Evolutionary conservation across 2,113 vertebrate genomes (phyloP).

Genomic region (Scolopax mira): DNA sequence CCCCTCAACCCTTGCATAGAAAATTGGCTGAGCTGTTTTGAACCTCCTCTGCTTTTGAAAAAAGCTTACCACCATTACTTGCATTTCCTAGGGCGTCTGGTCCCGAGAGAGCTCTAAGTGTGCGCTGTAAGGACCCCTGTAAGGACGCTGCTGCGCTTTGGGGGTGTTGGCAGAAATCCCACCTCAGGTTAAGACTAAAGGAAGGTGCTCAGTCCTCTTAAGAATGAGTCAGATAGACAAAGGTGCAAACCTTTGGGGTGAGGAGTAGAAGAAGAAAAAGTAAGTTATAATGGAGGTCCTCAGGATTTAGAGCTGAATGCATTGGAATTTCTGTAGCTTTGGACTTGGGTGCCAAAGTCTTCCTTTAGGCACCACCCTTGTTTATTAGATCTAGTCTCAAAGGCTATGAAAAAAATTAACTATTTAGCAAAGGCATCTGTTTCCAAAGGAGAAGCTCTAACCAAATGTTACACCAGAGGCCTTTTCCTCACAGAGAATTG

Average conservation of each 20-base stretch:
- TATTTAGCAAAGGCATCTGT: neutral
- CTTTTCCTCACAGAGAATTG: neutral
- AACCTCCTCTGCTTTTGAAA: neutral
- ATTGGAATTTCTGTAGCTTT: neutral
- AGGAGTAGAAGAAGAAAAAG: neutral
- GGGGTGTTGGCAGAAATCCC: neutral
- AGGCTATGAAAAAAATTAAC: neutral
- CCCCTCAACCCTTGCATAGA: neutral
- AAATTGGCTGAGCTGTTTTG: neutral
- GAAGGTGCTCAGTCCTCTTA: neutral
- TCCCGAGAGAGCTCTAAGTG: neutral
- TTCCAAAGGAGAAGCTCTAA: neutral
- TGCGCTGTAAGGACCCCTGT: neutral
- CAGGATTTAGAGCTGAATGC: neutral
- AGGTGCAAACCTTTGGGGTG: neutral
- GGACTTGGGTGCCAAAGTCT: neutral
- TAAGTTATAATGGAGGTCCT: neutral
- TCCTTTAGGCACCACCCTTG: neutral
- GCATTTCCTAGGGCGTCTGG: neutral
- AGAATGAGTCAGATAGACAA: neutral
- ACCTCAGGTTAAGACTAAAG: neutral
- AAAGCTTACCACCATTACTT: neutral
- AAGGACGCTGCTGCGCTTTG: neutral
- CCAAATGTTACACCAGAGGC: neutral
- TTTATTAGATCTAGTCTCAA: neutral